Evolutionary conservation across 2,113 vertebrate species (phyloP), one percentile per base, ranked within the genome.

Genomic region (Gobius niger): DNA sequence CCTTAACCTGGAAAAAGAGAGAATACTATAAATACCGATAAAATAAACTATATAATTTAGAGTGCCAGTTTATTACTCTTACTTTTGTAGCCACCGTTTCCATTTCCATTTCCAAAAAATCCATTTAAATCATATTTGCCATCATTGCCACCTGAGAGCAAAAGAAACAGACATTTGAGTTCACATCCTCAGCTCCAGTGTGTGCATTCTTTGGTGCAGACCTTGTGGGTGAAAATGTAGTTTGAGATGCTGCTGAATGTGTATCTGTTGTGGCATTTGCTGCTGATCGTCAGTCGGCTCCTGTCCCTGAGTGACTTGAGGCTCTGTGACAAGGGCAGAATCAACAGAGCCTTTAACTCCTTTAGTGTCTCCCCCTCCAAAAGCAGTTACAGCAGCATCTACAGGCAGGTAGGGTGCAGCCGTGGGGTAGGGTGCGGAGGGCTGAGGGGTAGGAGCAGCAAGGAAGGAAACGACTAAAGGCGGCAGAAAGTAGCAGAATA

Each of bases 61-160:
- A 59, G 13, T 18, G 6, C 40, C 13, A 10, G 3, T 18, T 18
- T 54, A 63, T 34, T 7, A 12, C 12, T 72, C 67, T 85, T 73
- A 93, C 93, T 90, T 87, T 93, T 85, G 75, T 90, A 86, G 63
- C 89, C 88, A 76, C 87, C 73, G 24, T 93, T 92, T 11, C 91
- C 91, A 85, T 89, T 88, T 74, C 86, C 76, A 44, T 93, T 92
- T 8, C 91, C 91, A 86, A 93, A 86, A 82, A 93, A 93, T 42
- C 92, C 87, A 50, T 90, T 92, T 72, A 92, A 64, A n/a, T 91
- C 75, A 47, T 91, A 85, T 85, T 93, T 91, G 8, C 34, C 57
- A 42, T 90, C 84, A 13, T 92, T 91, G 46, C 76, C 81, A 68
- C 88, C 92, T 93, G 40, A 75, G 77, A 9, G 68, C 15, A 74